These are phyloP conservation scores for Entomobrya multifasciata DNA, from an alignment of 2,888 invertebrate species.

Conservation along the genomic window DNA sequence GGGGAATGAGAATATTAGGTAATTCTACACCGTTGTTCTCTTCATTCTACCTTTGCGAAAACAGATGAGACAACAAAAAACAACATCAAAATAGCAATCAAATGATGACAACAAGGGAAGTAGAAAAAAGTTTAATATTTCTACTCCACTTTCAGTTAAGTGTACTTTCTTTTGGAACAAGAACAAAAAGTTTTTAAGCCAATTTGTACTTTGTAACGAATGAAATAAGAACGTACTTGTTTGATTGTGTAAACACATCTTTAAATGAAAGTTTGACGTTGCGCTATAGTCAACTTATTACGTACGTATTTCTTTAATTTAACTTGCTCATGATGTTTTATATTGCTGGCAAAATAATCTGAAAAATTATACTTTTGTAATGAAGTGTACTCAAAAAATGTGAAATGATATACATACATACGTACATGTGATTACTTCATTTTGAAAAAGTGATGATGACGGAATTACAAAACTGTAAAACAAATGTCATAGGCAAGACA, in stretches of 20 bases:
- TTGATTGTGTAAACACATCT: no score
- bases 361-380: neutral
- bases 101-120: neutral
- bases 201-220: neutral
- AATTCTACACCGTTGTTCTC: no score
- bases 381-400: neutral
- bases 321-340: neutral
- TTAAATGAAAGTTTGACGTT: no score
- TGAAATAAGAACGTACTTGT: no score
- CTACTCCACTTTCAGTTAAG: neutral
- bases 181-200: neutral
- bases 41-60: neutral
- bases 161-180: neutral
- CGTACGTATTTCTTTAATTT: neutral
- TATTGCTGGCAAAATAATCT: neutral
- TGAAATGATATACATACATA: neutral
- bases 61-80: neutral
- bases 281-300: neutral
- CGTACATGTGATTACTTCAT: conserved; percentile 24
- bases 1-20: no score
- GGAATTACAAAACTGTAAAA: neutral
- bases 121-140: neutral
- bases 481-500: neutral
- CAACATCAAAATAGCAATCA: neutral
- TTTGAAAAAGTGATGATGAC: neutral